Base-by-base conservation (phyloP, 2,888 invertebrate species). In the Amblyjoppa fuscipennis region DNA sequence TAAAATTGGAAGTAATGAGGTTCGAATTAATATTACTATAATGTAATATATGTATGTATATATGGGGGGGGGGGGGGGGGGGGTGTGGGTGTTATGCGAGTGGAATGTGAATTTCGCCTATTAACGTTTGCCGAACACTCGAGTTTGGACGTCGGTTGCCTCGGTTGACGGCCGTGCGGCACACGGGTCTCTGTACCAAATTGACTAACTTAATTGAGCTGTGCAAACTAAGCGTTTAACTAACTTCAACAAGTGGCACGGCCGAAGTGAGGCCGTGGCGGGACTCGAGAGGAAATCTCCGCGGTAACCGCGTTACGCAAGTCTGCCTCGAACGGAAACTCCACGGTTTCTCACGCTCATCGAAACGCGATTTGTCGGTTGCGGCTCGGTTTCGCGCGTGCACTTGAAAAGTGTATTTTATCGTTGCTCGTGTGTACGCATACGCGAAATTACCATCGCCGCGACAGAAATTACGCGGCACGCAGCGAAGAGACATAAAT, bases 171-270 rank as follows among this genome's bases (percentile, higher is more conserved):
- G 11, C 64, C 31, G 38, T 25, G 59, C 51, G 28, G 61, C 16
- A 31, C 34, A 64, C 64, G 51, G 38, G 66, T 68, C 83, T 61
- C 68, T 53, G 28, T 75, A 75, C 82, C 84, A 81, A 89, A 90
- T 90, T 89, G 87, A 87, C 87, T 88, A 89, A 90, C 88, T 90
- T 89, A 89, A 90, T 90, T 89, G 87, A 88, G 81, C 77, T 74
- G 86, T 73, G 80, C 83, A 87, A 88, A 90, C 87, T 88, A 81
- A 88, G 87, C 89, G 84, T 87, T 90, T 89, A 90, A 90, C 89
- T 88, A 90, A 90, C 90, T 90, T 89, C 88, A 89, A 89, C 90
- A 90, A 87, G 85, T 89, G 70, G 84, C 79, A 77, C 80, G 53
- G 86, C 68, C 16, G 49, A 25, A 20, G 69, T 56, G 34, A 25